Conservation (phyloP, 2,113 vertebrate species). For the Paradoxurus hermaphroditus region DNA sequence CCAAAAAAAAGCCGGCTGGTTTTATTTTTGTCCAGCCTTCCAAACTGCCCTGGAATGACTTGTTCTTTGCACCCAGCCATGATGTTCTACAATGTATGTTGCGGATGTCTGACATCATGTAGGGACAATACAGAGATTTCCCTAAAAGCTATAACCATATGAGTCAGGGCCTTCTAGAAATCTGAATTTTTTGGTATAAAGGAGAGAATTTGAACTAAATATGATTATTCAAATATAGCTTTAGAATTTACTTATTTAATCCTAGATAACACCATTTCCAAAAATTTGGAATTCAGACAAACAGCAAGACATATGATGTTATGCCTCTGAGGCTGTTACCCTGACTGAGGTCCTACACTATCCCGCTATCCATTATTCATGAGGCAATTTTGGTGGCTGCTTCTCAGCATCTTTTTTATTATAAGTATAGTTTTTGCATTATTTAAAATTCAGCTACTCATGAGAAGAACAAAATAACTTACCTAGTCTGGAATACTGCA, state of each 20-base stretch:
- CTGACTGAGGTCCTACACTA: not conserved
- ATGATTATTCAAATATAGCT: not conserved
- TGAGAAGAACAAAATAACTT: not conserved
- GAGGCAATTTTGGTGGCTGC: not conserved
- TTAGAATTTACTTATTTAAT: not conserved
- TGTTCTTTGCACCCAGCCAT: not conserved
- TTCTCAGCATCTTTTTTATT: not conserved
- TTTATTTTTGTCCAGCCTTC: not conserved
- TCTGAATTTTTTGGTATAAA: not conserved
- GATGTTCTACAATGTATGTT: not conserved
- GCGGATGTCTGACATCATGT: not conserved
- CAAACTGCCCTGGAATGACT: not conserved
- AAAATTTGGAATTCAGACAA: not conserved
- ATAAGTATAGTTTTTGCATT: not conserved
- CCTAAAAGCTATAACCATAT: not conserved
- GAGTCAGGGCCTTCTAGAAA: not conserved
- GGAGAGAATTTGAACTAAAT: not conserved
- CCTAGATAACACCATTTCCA: not conserved
- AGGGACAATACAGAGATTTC: not conserved
- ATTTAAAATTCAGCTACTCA: conserved; percentile 17
- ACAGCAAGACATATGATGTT: not conserved
- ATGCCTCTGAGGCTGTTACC: not conserved
- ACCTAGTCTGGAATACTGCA: not conserved
- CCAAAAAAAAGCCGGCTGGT: not conserved
- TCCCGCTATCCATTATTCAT: not conserved